Conservation (phyloP, 2,888 invertebrate species). For the Epinotia demarniana region DNA sequence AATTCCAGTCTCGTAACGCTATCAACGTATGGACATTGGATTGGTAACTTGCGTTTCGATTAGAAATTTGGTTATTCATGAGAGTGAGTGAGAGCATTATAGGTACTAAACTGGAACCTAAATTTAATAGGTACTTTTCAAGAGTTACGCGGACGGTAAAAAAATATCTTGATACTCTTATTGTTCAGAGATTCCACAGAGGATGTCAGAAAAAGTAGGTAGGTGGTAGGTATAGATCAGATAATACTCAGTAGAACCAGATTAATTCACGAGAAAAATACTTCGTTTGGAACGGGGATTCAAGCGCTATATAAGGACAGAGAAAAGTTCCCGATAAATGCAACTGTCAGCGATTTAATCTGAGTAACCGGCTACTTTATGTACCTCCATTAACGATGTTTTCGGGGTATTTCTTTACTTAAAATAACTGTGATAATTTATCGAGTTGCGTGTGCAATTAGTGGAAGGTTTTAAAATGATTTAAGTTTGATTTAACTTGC, state of each 20-base stretch:
- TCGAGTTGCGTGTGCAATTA: constrained; percentile 25
- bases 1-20: too few species aligned
- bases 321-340: constrained; percentile 54
- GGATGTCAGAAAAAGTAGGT: too few species aligned
- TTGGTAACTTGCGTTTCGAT: too few species aligned
- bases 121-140: neutral
- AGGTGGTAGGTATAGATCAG: too few species aligned
- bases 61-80: too few species aligned
- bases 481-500: constrained; percentile 16
- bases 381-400: constrained; percentile 14
- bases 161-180: neutral
- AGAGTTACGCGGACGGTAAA: too few species aligned
- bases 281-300: neutral
- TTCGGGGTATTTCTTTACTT: constrained; percentile 25
- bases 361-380: constrained; percentile 22
- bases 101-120: neutral
- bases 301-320: constrained; percentile 45
- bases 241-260: neutral
- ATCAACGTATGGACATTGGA: too few species aligned
- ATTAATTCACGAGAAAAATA: neutral
- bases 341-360: constrained; percentile 50
- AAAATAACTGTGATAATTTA: constrained; percentile 32
- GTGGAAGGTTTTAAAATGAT: constrained; percentile 13
- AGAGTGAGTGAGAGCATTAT: too few species aligned
- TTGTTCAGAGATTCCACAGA: neutral